A percentile compares a stretch with the other conserved stretches of the same genome.
Evolutionary conservation across 2,888 invertebrate species (phyloP).

Genomic region (Eristalis arbustorum): DNA sequence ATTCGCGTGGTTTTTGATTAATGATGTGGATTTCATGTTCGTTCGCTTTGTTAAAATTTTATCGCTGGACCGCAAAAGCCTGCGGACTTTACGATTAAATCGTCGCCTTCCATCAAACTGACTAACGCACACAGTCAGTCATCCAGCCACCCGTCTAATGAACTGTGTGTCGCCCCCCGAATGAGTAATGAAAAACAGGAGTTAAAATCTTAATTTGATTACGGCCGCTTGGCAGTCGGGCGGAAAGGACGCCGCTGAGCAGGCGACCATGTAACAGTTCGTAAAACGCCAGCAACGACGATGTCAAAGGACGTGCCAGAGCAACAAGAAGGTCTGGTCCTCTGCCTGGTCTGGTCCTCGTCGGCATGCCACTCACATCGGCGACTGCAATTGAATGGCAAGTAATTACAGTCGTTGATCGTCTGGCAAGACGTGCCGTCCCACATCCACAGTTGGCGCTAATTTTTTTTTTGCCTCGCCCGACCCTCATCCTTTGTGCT

Average conservation of each 20-base stretch:
- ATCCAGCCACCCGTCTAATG: conserved; percentile 39
- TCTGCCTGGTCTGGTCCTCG: conserved; percentile 16
- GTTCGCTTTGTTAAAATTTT: conserved; percentile 35
- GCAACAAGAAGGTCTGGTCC: background rate
- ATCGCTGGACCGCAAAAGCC: conserved; percentile 27
- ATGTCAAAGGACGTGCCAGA: conserved; percentile 51
- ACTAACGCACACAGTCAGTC: no score
- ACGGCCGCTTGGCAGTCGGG: background rate
- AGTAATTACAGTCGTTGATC: conserved; percentile 60
- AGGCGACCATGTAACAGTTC: conserved; percentile 13
- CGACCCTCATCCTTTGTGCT: background rate
- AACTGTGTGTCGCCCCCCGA: conserved; percentile 46
- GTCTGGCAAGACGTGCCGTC: conserved; percentile 23
- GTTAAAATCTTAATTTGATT: conserved; percentile 67
- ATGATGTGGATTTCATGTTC: conserved; percentile 63
- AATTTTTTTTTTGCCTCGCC: conserved; percentile 20
- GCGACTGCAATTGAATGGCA: conserved; percentile 60
- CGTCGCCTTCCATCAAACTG: conserved; percentile 24
- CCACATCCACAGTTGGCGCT: conserved; percentile 48
- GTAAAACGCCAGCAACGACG: conserved; percentile 38
- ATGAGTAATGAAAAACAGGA: conserved; percentile 66
- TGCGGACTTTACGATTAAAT: conserved; percentile 36
- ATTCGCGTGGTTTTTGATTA: conserved; percentile 66
- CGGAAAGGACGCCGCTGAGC: conserved; percentile 2
- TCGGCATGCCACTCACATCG: conserved; percentile 21